A percentile compares a stretch with the other conserved stretches of the same genome.
These are phyloP conservation scores for Acronicta leporina DNA, from an alignment of 2,888 invertebrate genomes.

Conservation along the genomic window DNA sequence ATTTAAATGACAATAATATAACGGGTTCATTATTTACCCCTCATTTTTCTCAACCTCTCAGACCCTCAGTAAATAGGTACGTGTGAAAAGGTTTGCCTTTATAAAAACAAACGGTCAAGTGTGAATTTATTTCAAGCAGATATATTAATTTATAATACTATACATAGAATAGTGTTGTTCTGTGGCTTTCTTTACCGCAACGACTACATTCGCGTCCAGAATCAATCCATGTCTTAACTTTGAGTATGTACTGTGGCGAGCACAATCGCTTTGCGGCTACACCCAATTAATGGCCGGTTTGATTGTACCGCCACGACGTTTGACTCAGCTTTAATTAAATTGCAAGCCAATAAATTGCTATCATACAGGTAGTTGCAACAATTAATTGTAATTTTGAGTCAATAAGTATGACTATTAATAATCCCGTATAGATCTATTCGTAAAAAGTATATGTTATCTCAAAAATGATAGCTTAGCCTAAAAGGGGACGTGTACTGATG, in stretches of 20 bases:
- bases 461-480: too few species aligned
- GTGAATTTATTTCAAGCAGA: too few species aligned
- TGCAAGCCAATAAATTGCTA: background rate
- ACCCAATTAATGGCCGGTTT: constrained; percentile 55
- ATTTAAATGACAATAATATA: constrained; percentile 62
- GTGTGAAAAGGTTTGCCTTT: constrained; percentile 57
- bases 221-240: constrained; percentile 15
- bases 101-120: constrained; percentile 51
- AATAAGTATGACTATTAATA: too few species aligned
- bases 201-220: constrained; percentile 6
- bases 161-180: too few species aligned
- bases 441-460: too few species aligned
- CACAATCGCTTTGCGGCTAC: constrained; percentile 42
- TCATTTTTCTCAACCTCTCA: constrained; percentile 48
- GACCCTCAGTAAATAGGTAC: constrained; percentile 57
- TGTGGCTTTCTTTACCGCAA: background rate
- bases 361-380: background rate
- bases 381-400: too few species aligned
- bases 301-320: constrained; percentile 27
- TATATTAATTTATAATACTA: too few species aligned
- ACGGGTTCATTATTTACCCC: constrained; percentile 58
- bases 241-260: constrained; percentile 3
- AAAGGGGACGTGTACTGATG: too few species aligned
- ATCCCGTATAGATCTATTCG: too few species aligned
- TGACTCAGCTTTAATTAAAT: constrained; percentile 10